Evolutionary conservation across 2,113 vertebrate genomes (phyloP), one percentile per base, ranked within the genome.

Genomic region (Scalopus aquaticus): DNA sequence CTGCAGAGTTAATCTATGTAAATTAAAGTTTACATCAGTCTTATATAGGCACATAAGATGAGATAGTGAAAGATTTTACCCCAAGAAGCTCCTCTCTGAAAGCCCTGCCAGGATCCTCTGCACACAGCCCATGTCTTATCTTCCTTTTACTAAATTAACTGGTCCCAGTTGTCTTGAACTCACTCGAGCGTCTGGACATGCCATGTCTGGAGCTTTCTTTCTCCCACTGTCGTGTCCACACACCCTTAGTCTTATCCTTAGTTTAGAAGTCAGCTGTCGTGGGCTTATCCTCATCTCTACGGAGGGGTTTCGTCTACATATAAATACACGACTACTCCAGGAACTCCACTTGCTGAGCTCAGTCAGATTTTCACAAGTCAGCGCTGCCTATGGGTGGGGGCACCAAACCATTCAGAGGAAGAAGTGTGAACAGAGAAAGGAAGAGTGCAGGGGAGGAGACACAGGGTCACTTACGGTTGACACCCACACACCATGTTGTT

Each of bases 1-100:
- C 93, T 83, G 93, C 91, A 86, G n/a, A 86, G 60, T 77, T 97
- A 88, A 92, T 96, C 76, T 92, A 94, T 95, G 93, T 88, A 96
- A 94, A 97, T 88, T 69, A 39, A 96, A 94, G 89, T 95, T 96
- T 93, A 85, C 35, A 90, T 90, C 77, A 92, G 92, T 88, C 85
- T 79, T 82, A 82, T 54, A 81, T 42, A 94, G 91, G 88, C 65
- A 88, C 58, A n/a, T 32, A 56, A 62, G 91, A 91, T 44, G 64
- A 94, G 69, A 83, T 54, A 95, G 12, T 91, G 96, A 90, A 89
- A 85, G 90, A 64, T 42, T 64, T 56, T 56, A 67, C 19, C 22
- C 58, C 28, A 51, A 82, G 69, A 80, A 96, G 73, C 20, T 67
- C 51, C 32, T 76, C 49, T 72, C 37, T 10, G 44, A 58, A 90